Percentiles rank a stretch among this genome's conserved stretches.
Conservation (phyloP, 2,797 vertebrate species). For the Gallinago solitaria region DNA sequence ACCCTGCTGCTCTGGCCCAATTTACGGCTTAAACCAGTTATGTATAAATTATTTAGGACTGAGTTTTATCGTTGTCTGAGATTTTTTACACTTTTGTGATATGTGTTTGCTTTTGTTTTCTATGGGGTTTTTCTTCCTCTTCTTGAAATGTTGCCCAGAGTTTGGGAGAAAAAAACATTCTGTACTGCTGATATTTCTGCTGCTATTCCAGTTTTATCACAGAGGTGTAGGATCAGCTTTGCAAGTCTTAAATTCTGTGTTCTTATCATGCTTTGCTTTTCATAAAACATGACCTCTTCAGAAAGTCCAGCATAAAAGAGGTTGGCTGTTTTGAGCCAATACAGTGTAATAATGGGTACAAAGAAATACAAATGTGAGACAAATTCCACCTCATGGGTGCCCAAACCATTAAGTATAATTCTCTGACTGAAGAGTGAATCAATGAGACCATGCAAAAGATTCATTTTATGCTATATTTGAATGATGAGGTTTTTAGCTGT, state of each 20-base stretch:
- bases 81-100: neutral
- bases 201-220: neutral
- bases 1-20: neutral
- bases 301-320: neutral
- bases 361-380: neutral
- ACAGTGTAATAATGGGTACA: neutral
- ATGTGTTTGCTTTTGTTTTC: neutral
- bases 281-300: neutral
- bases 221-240: neutral
- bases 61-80: neutral
- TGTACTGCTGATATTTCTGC: neutral
- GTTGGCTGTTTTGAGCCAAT: neutral
- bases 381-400: neutral
- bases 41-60: neutral
- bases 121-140: neutral
- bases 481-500: neutral
- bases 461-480: neutral
- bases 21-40: neutral
- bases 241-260: neutral
- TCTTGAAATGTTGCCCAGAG: neutral
- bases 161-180: neutral
- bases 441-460: neutral
- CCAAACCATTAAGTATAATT: neutral
- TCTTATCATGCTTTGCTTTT: neutral
- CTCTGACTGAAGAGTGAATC: neutral